Percentiles rank a stretch among this genome's conserved stretches.
Conservation (phyloP, 2,888 invertebrate genomes). For the Limnephilus marmoratus region DNA sequence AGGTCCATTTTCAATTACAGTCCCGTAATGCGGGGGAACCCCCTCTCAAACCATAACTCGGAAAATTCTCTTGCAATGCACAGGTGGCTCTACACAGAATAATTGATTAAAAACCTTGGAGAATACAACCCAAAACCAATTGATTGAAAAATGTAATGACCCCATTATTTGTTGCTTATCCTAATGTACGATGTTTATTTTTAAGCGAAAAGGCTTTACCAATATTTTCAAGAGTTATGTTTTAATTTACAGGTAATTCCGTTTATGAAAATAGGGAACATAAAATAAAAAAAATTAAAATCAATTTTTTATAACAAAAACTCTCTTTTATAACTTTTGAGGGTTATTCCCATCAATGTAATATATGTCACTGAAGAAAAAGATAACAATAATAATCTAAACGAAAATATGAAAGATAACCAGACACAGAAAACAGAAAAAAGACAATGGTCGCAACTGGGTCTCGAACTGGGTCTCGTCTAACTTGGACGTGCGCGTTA, state of each 20-base stretch:
- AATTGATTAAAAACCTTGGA: not conserved
- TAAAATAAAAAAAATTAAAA: too few species aligned
- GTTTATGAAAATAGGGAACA: not conserved
- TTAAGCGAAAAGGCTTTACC: not conserved
- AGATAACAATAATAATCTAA: too few species aligned
- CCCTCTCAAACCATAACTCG: not conserved
- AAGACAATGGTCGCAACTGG: too few species aligned
- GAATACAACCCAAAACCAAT: not conserved
- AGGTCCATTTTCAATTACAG: conserved; percentile 64
- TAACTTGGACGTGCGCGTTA: too few species aligned
- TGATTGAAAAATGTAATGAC: not conserved
- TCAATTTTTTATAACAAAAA: too few species aligned
- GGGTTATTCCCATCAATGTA: too few species aligned
- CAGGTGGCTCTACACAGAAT: conserved; percentile 12
- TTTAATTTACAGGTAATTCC: too few species aligned
- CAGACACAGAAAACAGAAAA: too few species aligned
- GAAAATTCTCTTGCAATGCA: not conserved
- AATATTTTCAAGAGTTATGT: not conserved
- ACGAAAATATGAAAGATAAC: too few species aligned
- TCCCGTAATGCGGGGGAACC: conserved; percentile 46
- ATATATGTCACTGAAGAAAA: too few species aligned
- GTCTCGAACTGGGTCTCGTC: too few species aligned
- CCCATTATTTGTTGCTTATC: not conserved
- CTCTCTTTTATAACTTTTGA: too few species aligned
- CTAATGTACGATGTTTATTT: not conserved